phyloP scores from a whole-genome alignment of 2,113 vertebrate species.

The Recurvirostra avosetta region DNA sequence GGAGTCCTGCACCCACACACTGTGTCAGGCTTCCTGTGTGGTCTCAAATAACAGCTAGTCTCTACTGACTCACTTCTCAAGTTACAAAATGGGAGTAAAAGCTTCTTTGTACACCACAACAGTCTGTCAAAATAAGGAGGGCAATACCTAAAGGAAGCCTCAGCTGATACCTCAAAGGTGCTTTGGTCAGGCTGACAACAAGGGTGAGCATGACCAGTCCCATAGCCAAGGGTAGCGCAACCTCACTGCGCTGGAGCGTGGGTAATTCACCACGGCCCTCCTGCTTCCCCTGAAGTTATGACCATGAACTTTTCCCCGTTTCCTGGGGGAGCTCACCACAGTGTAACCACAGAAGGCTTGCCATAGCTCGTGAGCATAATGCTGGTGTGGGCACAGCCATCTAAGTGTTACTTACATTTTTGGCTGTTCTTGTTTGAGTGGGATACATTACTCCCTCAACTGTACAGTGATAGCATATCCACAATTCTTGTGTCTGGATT shows the following conservation, averaged over 20 bases:
- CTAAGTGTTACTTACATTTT: background rate
- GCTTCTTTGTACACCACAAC: background rate
- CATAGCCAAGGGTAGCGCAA: background rate
- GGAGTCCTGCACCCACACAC: background rate
- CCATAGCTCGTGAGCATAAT: background rate
- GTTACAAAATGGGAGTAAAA: background rate
- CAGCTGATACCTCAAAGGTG: background rate
- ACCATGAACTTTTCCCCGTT: background rate
- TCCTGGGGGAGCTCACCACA: background rate
- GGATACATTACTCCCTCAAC: background rate
- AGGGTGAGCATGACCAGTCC: background rate
- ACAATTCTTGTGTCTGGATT: background rate
- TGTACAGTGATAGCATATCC: background rate
- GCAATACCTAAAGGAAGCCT: background rate
- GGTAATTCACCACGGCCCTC: background rate
- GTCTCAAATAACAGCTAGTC: background rate
- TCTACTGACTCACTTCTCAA: background rate
- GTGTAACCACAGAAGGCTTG: background rate
- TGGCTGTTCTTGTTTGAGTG: background rate
- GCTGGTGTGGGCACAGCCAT: background rate
- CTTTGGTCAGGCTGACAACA: background rate
- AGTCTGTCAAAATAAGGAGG: background rate
- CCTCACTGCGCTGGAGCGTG: rapidly evolving
- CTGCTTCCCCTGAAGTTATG: background rate
- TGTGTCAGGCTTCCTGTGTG: background rate